These are phyloP conservation scores for Orbicella faveolata DNA, from an alignment of 64 coral and sea anemone genomes.

Conservation along the genomic window DNA sequence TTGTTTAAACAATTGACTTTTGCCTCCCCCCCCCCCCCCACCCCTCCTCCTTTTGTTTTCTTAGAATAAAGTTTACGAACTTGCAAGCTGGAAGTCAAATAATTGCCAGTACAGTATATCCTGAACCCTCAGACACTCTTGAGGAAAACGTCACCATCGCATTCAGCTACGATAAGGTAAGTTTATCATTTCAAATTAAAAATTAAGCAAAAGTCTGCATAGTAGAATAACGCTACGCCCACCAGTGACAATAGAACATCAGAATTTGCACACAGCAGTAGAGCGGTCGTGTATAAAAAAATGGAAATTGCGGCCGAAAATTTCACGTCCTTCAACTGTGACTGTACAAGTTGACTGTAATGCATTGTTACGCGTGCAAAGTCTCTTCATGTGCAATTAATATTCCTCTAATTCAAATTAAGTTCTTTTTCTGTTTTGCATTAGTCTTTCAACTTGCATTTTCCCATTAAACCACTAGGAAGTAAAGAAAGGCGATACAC, in stretches of 20 bases:
- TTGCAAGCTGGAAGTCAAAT: background rate
- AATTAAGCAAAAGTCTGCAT: too few species aligned
- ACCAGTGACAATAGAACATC: too few species aligned
- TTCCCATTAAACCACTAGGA: background rate
- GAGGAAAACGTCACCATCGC: constrained; percentile 47
- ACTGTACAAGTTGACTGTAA: too few species aligned
- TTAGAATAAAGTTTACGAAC: background rate
- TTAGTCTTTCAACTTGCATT: background rate
- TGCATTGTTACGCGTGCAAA: too few species aligned
- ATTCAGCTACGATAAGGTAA: background rate
- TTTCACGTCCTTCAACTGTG: too few species aligned
- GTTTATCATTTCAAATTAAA: background rate
- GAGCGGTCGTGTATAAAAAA: too few species aligned
- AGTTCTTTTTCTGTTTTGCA: background rate
- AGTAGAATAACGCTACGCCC: too few species aligned
- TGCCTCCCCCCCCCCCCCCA: too few species aligned
- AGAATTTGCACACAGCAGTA: too few species aligned
- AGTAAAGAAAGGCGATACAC: background rate
- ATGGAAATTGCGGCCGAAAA: too few species aligned
- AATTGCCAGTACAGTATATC: constrained; percentile 43
- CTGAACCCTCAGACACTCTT: constrained; percentile 12
- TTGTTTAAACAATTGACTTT: too few species aligned
- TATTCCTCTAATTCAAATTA: background rate
- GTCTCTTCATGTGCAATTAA: too few species aligned
- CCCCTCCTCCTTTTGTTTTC: background rate